A percentile compares a stretch with the other conserved stretches of the same genome.
These are phyloP conservation scores for Epinotia bilunana DNA, from an alignment of 2,888 invertebrate species.

Conservation along the genomic window DNA sequence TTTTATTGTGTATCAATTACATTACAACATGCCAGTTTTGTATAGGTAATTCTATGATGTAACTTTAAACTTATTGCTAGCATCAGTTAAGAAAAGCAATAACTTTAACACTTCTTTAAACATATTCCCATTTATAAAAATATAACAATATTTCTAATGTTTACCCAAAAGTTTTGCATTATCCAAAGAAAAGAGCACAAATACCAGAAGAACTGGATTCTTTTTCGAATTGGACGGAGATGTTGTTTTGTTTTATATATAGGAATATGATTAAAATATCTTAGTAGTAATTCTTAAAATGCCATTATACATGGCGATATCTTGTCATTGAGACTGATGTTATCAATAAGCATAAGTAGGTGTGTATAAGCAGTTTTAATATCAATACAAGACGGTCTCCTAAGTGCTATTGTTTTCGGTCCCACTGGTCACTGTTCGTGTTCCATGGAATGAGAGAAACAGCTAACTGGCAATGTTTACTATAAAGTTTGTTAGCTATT, in stretches of 20 bases:
- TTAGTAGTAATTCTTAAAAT: constrained; percentile 63
- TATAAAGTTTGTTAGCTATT: constrained; percentile 78
- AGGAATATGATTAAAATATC: constrained; percentile 67
- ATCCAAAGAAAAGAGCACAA: constrained; percentile 61
- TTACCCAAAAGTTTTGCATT: constrained; percentile 48
- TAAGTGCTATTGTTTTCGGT: constrained; percentile 51
- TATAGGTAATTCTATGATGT: constrained; percentile 54
- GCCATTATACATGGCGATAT: constrained; percentile 64
- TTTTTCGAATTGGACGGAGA: constrained; percentile 55
- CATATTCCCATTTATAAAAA: constrained; percentile 60
- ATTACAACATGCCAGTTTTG: constrained; percentile 55
- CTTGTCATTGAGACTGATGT: constrained; percentile 77
- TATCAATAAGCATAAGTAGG: constrained; percentile 70
- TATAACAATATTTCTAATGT: constrained; percentile 53
- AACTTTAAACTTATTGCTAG: constrained; percentile 71
- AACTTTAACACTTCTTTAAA: constrained; percentile 56
- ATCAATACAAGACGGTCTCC: constrained; percentile 42
- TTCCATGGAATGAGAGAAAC: constrained; percentile 58
- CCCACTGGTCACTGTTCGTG: constrained; percentile 55
- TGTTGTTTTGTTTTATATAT: constrained; percentile 62
- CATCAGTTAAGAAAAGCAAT: constrained; percentile 76
- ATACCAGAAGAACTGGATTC: constrained; percentile 67
- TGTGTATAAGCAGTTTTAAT: constrained; percentile 43
- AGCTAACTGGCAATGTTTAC: constrained; percentile 69
- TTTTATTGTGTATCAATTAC: constrained; percentile 63